Percentiles rank a stretch among this genome's conserved stretches.
phyloP scores from a whole-genome alignment of 2,797 vertebrate genomes.

The Syndactyla subalaris region DNA sequence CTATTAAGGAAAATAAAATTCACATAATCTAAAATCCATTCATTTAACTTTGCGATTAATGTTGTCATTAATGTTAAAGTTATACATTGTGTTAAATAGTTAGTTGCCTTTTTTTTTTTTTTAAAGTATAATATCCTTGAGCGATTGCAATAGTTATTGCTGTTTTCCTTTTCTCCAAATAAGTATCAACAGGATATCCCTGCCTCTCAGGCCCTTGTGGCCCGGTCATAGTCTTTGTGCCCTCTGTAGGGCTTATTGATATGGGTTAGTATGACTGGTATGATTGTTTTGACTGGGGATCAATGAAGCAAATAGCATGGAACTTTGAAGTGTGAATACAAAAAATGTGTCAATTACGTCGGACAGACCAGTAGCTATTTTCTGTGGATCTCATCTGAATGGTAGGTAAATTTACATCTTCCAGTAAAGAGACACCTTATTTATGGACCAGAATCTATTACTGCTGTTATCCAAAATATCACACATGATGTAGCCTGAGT shows the following conservation, averaged over 20 bases:
- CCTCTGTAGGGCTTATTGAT: neutral
- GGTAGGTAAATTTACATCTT: neutral
- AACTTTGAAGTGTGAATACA: neutral
- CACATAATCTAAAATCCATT: neutral
- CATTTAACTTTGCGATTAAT: neutral
- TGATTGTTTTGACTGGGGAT: neutral
- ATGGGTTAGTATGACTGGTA: neutral
- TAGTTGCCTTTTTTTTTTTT: neutral
- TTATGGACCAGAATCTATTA: neutral
- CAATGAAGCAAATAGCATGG: neutral
- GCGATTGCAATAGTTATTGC: neutral
- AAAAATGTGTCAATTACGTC: neutral
- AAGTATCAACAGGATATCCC: neutral
- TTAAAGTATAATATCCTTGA: neutral
- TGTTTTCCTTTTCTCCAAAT: neutral
- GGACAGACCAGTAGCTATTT: neutral
- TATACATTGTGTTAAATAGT: neutral
- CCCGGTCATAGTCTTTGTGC: neutral
- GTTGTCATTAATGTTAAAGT: neutral
- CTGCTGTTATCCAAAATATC: neutral
- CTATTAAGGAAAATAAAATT: neutral
- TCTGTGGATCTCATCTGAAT: neutral
- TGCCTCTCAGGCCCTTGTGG: neutral
- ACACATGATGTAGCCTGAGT: neutral
- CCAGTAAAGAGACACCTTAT: neutral